Percentiles rank a stretch among this genome's conserved stretches.
These are phyloP conservation scores for Tethya wilhelma DNA, from an alignment of 37 sponge, comb jelly and placozoan species.

Conservation along the genomic window DNA sequence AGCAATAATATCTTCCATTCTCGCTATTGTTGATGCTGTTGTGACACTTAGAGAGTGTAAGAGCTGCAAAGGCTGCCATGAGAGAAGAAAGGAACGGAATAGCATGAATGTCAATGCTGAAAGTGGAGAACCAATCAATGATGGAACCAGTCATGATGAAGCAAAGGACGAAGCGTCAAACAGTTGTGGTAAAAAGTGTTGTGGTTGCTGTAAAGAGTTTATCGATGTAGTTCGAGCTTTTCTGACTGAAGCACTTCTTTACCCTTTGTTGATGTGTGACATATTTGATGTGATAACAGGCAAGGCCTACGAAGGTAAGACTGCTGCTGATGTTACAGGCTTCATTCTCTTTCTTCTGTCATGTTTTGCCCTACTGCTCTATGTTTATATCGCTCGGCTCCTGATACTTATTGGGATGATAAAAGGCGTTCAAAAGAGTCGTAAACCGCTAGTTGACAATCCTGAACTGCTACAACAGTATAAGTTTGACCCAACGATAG, in stretches of 20 bases:
- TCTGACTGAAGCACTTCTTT: not conserved
- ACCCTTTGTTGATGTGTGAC: not conserved
- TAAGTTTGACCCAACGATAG: too few relatives aligned
- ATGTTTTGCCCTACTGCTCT: not conserved
- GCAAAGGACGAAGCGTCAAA: not conserved
- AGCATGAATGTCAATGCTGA: not conserved
- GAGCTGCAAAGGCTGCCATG: not conserved
- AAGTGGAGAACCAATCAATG: not conserved
- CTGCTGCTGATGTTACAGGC: not conserved
- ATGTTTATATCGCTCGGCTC: not conserved
- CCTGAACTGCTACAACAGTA: too few relatives aligned
- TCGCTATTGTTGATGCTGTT: not conserved
- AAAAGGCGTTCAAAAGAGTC: not conserved
- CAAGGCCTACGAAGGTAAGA: not conserved
- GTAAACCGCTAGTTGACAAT: not conserved
- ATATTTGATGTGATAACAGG: constrained; percentile 1
- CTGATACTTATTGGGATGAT: not conserved
- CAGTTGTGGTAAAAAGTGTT: not conserved
- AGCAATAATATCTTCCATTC: not conserved
- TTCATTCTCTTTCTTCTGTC: not conserved
- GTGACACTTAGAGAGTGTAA: not conserved
- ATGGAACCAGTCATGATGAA: not conserved
- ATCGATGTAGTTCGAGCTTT: not conserved
- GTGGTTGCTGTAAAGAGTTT: not conserved
- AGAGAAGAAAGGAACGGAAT: not conserved